phyloP scores from a whole-genome alignment of 2,113 vertebrate genomes.

The Ammodytes marinus region DNA sequence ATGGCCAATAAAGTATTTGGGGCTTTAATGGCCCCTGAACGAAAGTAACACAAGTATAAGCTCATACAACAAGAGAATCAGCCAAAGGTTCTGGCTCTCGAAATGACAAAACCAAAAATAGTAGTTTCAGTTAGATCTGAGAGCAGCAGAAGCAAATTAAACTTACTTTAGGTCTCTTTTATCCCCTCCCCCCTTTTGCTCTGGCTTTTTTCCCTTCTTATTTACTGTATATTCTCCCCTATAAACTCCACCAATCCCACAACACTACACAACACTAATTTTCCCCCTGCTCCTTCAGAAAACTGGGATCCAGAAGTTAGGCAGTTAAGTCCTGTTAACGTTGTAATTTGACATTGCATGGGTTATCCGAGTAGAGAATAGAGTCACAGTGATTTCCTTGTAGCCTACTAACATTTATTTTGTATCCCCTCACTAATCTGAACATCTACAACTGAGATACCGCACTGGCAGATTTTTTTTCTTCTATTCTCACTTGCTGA shows the following conservation, averaged over 20 bases:
- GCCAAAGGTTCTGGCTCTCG: constrained; percentile 33
- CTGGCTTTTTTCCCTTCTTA: background rate
- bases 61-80: constrained; percentile 28
- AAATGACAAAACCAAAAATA: constrained; percentile 61
- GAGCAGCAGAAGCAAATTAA: constrained; percentile 33
- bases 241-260: background rate
- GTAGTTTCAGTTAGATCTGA: constrained; percentile 38
- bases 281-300: constrained; percentile 12
- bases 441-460: constrained; percentile 50
- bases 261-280: background rate
- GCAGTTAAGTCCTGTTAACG: constrained; percentile 52
- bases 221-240: background rate
- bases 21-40: constrained; percentile 36
- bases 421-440: constrained; percentile 56
- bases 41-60: constrained; percentile 21
- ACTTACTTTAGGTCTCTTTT: constrained; percentile 16
- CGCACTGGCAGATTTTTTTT: constrained; percentile 48
- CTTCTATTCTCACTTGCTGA: constrained; percentile 56
- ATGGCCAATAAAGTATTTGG: constrained; percentile 43
- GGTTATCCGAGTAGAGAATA: constrained; percentile 45
- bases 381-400: constrained; percentile 52
- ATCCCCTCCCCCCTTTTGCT: constrained; percentile 6
- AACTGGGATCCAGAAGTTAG: constrained; percentile 34
- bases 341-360: constrained; percentile 25
- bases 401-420: constrained; percentile 55